phyloP scores from a whole-genome alignment of 2,113 vertebrate species.

The Chaetodon trifascialis region DNA sequence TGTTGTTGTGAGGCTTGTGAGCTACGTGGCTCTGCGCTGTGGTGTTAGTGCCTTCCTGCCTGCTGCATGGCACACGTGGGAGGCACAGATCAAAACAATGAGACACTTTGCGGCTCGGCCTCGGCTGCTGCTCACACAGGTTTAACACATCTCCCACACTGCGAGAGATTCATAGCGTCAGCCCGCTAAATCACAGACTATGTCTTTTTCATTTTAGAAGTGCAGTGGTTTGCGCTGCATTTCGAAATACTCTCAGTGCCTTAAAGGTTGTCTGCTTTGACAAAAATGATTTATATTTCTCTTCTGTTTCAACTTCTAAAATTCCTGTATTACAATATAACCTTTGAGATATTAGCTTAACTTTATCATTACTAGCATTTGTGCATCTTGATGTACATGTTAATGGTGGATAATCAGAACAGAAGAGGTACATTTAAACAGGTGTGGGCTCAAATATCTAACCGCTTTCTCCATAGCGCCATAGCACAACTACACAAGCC shows the following conservation, averaged over 20 bases:
- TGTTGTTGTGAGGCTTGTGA: constrained; percentile 59
- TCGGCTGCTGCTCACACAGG: constrained; percentile 33
- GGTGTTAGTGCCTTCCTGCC: constrained; percentile 60
- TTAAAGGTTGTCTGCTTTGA: not conserved
- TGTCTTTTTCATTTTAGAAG: constrained; percentile 7
- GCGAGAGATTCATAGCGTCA: constrained; percentile 15
- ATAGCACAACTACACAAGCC: not conserved
- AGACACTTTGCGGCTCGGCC: constrained; percentile 33
- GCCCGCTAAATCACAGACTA: constrained; percentile 53
- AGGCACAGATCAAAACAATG: constrained; percentile 70
- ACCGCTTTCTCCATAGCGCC: not conserved
- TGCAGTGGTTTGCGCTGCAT: constrained; percentile 16
- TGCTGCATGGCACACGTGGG: constrained; percentile 42
- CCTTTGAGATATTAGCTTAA: not conserved
- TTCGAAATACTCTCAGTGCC: not conserved
- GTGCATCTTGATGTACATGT: not conserved
- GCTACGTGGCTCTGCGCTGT: constrained; percentile 18
- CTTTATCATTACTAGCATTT: not conserved
- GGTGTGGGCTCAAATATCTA: not conserved
- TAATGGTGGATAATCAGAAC: not conserved
- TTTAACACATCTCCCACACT: constrained; percentile 39
- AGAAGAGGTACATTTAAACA: not conserved
- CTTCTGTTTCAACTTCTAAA: not conserved
- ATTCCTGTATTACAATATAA: not conserved
- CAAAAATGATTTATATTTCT: not conserved